Percentiles rank a stretch among this genome's conserved stretches.
Conservation (phyloP, 2,113 vertebrate species). For the Oreochromis aureus region DNA sequence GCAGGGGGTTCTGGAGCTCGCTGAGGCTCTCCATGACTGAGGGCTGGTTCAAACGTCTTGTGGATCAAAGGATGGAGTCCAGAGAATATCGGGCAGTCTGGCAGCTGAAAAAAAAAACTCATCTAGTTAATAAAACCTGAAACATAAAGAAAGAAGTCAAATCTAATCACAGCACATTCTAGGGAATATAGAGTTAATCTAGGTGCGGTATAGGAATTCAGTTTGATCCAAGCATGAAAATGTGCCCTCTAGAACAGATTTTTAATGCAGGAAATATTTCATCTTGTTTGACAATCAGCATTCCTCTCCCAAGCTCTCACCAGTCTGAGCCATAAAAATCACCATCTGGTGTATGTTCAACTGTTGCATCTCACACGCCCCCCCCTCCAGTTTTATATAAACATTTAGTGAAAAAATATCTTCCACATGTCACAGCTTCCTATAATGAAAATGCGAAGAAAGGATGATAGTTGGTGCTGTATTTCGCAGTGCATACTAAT, state of each 20-base stretch:
- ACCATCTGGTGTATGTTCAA: slow-evolving; percentile 56
- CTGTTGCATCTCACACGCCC: slow-evolving; percentile 25
- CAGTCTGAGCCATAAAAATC: slow-evolving; percentile 37
- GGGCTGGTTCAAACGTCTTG: slow-evolving; percentile 16
- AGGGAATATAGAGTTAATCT: background rate
- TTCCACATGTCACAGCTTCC: background rate
- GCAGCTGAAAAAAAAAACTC: background rate
- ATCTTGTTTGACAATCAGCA: slow-evolving; percentile 26
- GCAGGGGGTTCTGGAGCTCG: slow-evolving; percentile 84
- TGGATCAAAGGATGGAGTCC: slow-evolving; percentile 13
- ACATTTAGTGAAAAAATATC: background rate
- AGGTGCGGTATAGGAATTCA: background rate
- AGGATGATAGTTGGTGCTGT: background rate
- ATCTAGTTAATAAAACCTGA: background rate
- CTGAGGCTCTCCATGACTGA: slow-evolving; percentile 82
- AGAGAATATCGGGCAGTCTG: background rate
- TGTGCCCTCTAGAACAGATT: background rate
- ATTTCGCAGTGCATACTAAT: slow-evolving; percentile 5
- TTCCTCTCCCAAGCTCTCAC: slow-evolving; percentile 17
- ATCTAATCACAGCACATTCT: background rate
- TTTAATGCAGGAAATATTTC: background rate
- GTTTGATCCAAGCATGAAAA: background rate
- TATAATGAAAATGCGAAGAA: background rate
- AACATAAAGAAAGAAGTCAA: background rate
- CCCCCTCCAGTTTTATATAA: background rate